phyloP scores from a whole-genome alignment of 2,113 vertebrate species.

The Carassius auratus region DNA sequence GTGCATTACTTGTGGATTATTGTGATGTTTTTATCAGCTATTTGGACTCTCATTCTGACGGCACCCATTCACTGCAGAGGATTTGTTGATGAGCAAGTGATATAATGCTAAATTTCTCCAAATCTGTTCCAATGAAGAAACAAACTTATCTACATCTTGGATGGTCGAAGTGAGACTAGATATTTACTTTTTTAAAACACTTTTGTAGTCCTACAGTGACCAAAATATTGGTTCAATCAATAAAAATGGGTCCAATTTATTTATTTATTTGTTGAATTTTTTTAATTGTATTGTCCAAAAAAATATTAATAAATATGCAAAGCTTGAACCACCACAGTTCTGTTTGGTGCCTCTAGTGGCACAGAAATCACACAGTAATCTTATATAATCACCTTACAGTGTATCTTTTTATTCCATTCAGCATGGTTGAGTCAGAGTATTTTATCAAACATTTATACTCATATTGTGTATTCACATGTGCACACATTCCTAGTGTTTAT shows the following conservation, averaged over 20 bases:
- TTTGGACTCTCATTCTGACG: too few species aligned
- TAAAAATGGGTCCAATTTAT: too few species aligned
- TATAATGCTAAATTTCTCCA: too few species aligned
- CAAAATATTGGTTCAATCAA: not conserved
- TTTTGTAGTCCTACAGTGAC: not conserved
- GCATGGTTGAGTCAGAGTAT: not conserved
- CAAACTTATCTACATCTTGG: too few species aligned
- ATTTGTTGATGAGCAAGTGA: too few species aligned
- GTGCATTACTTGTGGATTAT: too few species aligned
- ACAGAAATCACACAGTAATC: not conserved
- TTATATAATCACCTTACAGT: not conserved
- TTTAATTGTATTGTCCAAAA: not conserved
- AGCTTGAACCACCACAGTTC: not conserved
- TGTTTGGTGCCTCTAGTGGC: not conserved
- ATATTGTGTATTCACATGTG: not conserved
- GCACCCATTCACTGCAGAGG: too few species aligned
- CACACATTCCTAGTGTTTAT: constrained; percentile 10
- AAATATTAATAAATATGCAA: not conserved
- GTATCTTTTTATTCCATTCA: not conserved
- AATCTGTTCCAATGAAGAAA: too few species aligned
- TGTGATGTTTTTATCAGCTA: too few species aligned
- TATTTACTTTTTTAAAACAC: not conserved
- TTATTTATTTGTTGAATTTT: not conserved
- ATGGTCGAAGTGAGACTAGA: too few species aligned
- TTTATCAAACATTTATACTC: not conserved